Evolutionary conservation across 37 sponge, comb jelly and placozoan species (phyloP), one percentile per base, ranked within the genome.

Genomic region (Cliona cf. orientalis): DNA sequence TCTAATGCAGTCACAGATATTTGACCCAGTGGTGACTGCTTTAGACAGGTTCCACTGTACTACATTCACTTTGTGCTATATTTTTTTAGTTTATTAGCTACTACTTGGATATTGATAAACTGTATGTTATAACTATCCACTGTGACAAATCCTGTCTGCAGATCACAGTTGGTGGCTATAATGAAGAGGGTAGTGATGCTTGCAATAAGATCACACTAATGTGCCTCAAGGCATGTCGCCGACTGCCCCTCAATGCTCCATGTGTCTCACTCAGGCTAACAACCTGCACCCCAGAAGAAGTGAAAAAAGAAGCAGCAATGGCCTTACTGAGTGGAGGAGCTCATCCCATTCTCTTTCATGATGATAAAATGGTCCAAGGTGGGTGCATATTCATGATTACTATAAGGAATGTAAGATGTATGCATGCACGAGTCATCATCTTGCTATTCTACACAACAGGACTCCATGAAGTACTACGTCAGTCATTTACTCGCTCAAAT

Each of bases 321-420:
- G 78, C 85, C 33, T n/a, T 85, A 1, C 60, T 85, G 46, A 85
- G 85, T 76, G 85, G 85, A 45, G 85, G 85, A 33, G 85, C 85
- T 21, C 85, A 85, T 40, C 85, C 85, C 33, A 31, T 85, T 43
- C 60, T 85, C 33, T 69, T 57, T 69, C 38, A 85, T 59, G 85
- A 85, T 76, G 78, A 85, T 60, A 66, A 43, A 68, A 67, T 85
- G 70, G 85, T 85, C 0, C 25, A 37, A 58, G 85, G 78, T 77
- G 14, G 14, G 85, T 41, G n/a, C n/a, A n/a, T n/a, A n/a, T n/a
- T n/a, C n/a, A n/a, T n/a, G n/a, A n/a, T n/a, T n/a, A n/a, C n/a
- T n/a, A n/a, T n/a, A n/a, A n/a, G n/a, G n/a, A n/a, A n/a, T n/a
- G n/a, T n/a, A 39, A 3, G 21, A 35, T 75, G 34, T 76, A 26